These are phyloP conservation scores for Spheniscus mendiculus DNA, from an alignment of 2,113 vertebrate species.

Conservation along the genomic window DNA sequence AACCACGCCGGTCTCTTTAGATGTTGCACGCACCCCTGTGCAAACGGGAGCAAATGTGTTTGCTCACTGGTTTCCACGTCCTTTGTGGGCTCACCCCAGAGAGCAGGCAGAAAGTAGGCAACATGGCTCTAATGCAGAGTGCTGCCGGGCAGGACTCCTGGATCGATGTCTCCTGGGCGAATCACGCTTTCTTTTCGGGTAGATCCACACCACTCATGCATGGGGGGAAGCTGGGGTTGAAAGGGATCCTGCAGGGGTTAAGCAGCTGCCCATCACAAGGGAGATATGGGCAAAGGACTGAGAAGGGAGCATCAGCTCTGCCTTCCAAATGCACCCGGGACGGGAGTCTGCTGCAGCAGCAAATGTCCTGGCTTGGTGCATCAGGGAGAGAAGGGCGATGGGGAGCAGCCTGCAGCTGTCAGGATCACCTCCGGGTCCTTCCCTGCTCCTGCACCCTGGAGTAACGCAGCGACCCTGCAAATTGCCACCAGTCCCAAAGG, in stretches of 20 bases:
- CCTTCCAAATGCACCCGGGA: not conserved
- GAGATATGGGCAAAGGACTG: not conserved
- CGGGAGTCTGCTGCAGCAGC: not conserved
- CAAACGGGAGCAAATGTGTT: not conserved
- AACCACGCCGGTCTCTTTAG: not conserved
- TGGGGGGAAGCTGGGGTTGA: not conserved
- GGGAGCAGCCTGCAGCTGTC: not conserved
- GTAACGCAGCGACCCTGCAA: fast-evolving
- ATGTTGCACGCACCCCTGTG: not conserved
- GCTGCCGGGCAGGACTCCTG: too few relatives aligned
- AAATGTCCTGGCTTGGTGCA: not conserved
- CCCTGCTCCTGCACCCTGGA: not conserved
- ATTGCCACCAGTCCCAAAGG: not conserved
- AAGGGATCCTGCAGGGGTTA: not conserved
- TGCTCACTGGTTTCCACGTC: not conserved
- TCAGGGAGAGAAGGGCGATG: not conserved
- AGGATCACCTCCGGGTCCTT: not conserved
- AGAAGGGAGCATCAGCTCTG: not conserved
- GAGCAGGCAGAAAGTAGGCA: not conserved
- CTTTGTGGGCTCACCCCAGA: not conserved
- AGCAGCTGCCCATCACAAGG: not conserved
- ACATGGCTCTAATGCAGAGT: not conserved
- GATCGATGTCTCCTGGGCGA: not conserved
- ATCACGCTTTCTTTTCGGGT: fast-evolving
- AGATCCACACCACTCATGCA: too few relatives aligned